phyloP scores from a whole-genome alignment of 2,113 vertebrate genomes.

The Laticauda colubrina region DNA sequence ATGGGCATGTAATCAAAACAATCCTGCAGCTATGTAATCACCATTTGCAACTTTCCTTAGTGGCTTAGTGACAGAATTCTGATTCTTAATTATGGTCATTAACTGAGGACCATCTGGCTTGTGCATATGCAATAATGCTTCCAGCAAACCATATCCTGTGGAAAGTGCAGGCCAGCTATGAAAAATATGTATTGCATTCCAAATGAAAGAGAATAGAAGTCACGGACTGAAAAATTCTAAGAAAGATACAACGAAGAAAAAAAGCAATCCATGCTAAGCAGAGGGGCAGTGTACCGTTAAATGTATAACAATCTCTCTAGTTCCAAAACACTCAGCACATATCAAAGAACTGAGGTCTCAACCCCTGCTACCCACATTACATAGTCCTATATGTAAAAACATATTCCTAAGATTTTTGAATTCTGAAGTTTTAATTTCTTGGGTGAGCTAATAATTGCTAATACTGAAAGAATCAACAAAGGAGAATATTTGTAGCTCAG shows the following conservation, averaged over 20 bases:
- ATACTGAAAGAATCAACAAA: not conserved
- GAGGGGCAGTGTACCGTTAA: slow-evolving; percentile 44
- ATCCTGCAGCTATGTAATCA: not conserved
- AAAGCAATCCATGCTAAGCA: not conserved
- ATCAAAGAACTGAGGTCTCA: slow-evolving; percentile 40
- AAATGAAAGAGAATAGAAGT: slow-evolving; percentile 14
- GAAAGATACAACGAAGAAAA: slow-evolving; percentile 28
- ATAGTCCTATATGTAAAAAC: slow-evolving; percentile 8
- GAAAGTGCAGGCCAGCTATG: not conserved
- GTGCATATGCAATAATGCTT: not conserved
- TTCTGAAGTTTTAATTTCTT: slow-evolving; percentile 41
- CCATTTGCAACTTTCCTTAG: not conserved
- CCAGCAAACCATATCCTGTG: not conserved
- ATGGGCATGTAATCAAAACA: not conserved
- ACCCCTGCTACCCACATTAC: not conserved
- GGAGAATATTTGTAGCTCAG: no score
- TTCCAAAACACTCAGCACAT: slow-evolving; percentile 35
- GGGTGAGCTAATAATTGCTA: not conserved
- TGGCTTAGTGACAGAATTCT: not conserved
- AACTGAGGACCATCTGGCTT: not conserved
- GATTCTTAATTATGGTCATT: not conserved
- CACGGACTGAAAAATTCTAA: slow-evolving; percentile 37
- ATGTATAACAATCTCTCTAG: not conserved
- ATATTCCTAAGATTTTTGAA: slow-evolving; percentile 25
- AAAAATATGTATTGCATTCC: slow-evolving; percentile 19